Percentiles rank a stretch among this genome's conserved stretches.
Evolutionary conservation across 2,113 vertebrate genomes (phyloP).

Genomic region (Conger conger): DNA sequence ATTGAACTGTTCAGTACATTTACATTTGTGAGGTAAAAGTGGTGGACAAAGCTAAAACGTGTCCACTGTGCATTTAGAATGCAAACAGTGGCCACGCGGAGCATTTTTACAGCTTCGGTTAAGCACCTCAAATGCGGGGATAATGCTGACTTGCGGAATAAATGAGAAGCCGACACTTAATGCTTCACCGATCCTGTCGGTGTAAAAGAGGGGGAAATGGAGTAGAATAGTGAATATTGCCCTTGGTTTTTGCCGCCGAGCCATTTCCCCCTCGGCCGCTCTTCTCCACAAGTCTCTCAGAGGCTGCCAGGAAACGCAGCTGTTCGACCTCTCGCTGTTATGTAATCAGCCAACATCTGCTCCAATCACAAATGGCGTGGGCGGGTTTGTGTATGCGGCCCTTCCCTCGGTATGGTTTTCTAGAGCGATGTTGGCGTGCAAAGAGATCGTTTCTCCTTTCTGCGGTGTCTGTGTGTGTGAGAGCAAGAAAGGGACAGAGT

Average conservation of each 20-base stretch:
- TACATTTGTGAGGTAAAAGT: not conserved
- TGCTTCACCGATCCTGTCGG: slow-evolving; percentile 8
- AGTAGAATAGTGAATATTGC: slow-evolving; percentile 28
- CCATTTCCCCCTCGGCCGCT: slow-evolving; percentile 29
- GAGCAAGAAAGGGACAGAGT: not conserved
- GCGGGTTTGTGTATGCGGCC: slow-evolving; percentile 44
- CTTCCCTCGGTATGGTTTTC: slow-evolving; percentile 49
- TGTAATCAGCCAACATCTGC: slow-evolving; percentile 65
- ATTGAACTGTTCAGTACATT: not conserved
- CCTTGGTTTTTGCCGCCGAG: slow-evolving; percentile 12
- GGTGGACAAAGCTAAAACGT: not conserved
- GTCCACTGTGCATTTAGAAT: not conserved
- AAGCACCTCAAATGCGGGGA: not conserved
- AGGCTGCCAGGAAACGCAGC: slow-evolving; percentile 41
- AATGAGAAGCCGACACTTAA: not conserved
- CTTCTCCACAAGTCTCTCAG: slow-evolving; percentile 20
- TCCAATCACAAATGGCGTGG: slow-evolving; percentile 55
- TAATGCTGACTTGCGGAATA: not conserved
- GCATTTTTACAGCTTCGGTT: not conserved
- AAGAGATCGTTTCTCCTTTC: slow-evolving; percentile 48
- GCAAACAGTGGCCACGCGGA: not conserved
- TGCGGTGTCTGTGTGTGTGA: slow-evolving; percentile 36
- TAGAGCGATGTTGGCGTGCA: slow-evolving; percentile 54
- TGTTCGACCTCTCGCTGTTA: slow-evolving; percentile 57
- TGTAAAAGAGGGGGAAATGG: slow-evolving; percentile 29